phyloP scores from a whole-genome alignment of 1,140 invertebrate genomes.

The Psix sp. region DNA sequence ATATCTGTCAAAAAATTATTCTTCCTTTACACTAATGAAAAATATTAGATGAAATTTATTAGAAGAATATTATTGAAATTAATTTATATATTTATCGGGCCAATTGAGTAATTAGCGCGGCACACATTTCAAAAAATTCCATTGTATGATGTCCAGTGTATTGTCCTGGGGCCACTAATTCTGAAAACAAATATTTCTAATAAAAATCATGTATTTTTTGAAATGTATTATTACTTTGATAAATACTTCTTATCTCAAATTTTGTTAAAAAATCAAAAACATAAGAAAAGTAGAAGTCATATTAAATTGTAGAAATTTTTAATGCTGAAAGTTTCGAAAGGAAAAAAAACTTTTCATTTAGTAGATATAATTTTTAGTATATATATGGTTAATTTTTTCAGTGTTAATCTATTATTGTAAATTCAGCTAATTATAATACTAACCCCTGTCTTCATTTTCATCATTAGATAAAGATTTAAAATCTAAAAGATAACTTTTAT shows the following conservation, averaged over 20 bases:
- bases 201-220: background rate
- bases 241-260: too few relatives aligned
- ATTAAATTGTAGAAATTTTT: too few relatives aligned
- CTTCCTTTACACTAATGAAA: too few relatives aligned
- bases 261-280: too few relatives aligned
- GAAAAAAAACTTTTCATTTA: too few relatives aligned
- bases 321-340: too few relatives aligned
- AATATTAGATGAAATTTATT: background rate
- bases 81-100: constrained; percentile 87
- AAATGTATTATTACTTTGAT: background rate
- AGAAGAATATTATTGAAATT: background rate
- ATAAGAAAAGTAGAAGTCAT: too few relatives aligned
- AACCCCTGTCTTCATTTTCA: constrained; percentile 79
- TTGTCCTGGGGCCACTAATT: constrained; percentile 70
- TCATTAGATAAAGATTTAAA: constrained; percentile 96
- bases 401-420: too few relatives aligned
- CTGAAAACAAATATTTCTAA: constrained; percentile 26
- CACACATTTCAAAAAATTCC: constrained; percentile 99
- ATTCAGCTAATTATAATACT: background rate
- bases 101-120: constrained; percentile 96
- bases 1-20: too few relatives aligned
- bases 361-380: too few relatives aligned
- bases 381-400: too few relatives aligned
- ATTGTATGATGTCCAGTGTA: constrained; percentile 92
- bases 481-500: constrained; percentile 97